Percentiles rank a stretch among this genome's conserved stretches.
phyloP scores from a whole-genome alignment of 2,888 invertebrate species.

The Bombylius discolor region DNA sequence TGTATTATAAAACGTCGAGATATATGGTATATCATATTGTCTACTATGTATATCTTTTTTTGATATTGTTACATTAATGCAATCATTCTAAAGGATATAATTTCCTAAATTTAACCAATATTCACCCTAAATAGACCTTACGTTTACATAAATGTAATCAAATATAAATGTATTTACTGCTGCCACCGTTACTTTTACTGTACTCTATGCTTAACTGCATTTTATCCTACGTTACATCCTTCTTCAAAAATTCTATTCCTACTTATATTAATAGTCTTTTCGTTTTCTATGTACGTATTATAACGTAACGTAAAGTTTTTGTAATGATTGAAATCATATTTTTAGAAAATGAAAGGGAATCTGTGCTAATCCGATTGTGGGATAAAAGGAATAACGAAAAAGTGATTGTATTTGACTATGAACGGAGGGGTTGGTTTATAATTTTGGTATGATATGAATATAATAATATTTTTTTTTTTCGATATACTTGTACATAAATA shows the following conservation, averaged over 20 bases:
- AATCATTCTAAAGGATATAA: background rate
- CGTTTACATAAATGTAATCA: background rate
- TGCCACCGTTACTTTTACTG: too few relatives aligned
- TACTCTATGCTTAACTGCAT: too few relatives aligned
- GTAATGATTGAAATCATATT: slow-evolving; percentile 5
- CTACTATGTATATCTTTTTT: background rate
- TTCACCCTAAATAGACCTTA: background rate
- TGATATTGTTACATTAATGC: background rate
- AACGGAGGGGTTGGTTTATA: background rate
- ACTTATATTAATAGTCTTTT: too few relatives aligned
- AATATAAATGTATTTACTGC: background rate
- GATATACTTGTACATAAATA: too few relatives aligned
- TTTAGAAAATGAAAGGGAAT: background rate
- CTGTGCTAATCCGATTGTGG: slow-evolving; percentile 12
- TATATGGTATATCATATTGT: too few relatives aligned
- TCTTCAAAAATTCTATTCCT: too few relatives aligned
- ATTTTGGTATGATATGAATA: background rate
- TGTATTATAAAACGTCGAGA: background rate
- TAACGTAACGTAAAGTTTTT: too few relatives aligned
- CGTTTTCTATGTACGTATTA: too few relatives aligned
- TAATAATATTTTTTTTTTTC: too few relatives aligned
- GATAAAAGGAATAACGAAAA: slow-evolving; percentile 10
- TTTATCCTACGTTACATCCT: too few relatives aligned
- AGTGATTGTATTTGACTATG: background rate
- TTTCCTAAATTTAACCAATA: background rate